These are phyloP conservation scores for Melangyna quadrimaculata DNA, from an alignment of 2,888 invertebrate species.

Conservation along the genomic window DNA sequence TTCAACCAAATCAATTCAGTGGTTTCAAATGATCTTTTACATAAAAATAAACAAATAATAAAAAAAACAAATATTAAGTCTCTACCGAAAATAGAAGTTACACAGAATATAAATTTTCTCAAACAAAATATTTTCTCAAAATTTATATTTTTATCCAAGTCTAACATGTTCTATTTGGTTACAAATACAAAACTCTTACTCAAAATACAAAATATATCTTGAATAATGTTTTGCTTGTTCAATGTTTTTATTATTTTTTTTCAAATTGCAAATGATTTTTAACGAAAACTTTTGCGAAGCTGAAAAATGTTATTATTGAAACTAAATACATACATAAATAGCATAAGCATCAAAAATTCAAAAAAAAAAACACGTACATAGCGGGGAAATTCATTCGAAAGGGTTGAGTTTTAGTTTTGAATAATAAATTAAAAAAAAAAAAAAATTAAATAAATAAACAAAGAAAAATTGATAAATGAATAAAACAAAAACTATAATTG, in stretches of 20 bases:
- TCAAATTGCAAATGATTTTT: conserved; percentile 58
- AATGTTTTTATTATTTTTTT: conserved; percentile 10
- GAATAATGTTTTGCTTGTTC: conserved; percentile 35
- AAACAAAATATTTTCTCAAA: neutral
- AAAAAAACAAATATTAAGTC: neutral
- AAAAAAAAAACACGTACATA: conserved; percentile 8
- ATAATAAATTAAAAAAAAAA: neutral
- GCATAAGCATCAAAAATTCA: conserved; percentile 47
- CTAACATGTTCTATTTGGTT: conserved; percentile 14
- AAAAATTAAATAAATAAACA: conserved; percentile 2
- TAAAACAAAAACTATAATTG: conserved; percentile 49
- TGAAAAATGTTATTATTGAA: conserved; percentile 22
- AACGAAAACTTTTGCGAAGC: conserved; percentile 46
- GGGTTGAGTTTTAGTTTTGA: conserved; percentile 51
- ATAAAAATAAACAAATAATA: conserved; percentile 7
- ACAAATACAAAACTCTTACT: neutral
- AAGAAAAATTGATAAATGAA: neutral
- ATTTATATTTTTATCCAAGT: neutral
- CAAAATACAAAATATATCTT: neutral
- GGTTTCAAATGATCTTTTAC: conserved; percentile 67
- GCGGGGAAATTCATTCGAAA: conserved; percentile 38
- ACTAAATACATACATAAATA: conserved; percentile 15
- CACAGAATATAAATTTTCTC: conserved; percentile 1
- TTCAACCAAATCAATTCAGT: conserved; percentile 65
- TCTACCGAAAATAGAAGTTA: neutral